A percentile compares a stretch with the other conserved stretches of the same genome.
phyloP scores from a whole-genome alignment of 1,140 invertebrate genomes.

The Nilaparvata lugens region DNA sequence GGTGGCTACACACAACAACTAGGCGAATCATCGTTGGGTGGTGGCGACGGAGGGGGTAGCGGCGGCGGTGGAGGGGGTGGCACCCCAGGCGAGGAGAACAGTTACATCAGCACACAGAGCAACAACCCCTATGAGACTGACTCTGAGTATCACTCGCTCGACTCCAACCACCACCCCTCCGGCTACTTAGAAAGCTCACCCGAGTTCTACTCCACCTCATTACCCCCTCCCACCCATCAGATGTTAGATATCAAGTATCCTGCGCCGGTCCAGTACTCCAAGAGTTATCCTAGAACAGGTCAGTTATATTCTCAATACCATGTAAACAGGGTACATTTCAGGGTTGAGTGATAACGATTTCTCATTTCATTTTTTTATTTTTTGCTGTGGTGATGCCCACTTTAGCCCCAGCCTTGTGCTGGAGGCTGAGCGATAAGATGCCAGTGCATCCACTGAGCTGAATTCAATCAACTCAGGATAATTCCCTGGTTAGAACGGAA shows the following conservation, averaged over 20 bases:
- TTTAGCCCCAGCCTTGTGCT: too few species aligned
- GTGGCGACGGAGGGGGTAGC: conserved; percentile 6
- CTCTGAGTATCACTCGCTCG: conserved; percentile 60
- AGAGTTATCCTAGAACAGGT: conserved; percentile 55
- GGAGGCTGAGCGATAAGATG: too few species aligned
- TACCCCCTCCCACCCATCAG: conserved; percentile 42
- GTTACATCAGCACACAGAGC: conserved; percentile 7
- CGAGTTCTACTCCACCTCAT: conserved; percentile 57
- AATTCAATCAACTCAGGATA: too few species aligned
- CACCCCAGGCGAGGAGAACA: conserved; percentile 15
- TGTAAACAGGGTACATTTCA: too few species aligned
- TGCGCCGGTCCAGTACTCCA: conserved; percentile 47
- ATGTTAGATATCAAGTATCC: conserved; percentile 53
- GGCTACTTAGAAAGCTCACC: conserved; percentile 56
- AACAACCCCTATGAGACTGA: conserved; percentile 43
- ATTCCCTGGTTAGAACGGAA: too few species aligned
- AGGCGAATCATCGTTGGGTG: conserved; percentile 2
- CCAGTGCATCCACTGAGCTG: too few species aligned
- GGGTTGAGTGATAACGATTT: too few species aligned
- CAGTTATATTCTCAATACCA: conserved; percentile 30
- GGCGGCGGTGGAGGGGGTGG: conserved; percentile 12
- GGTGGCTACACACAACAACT: conserved; percentile 19
- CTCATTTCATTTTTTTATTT: too few species aligned
- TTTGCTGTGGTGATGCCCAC: too few species aligned
- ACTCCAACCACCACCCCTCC: conserved; percentile 43